Conservation (phyloP, 2,113 vertebrate genomes). For the Gymnorhina tibicen region DNA sequence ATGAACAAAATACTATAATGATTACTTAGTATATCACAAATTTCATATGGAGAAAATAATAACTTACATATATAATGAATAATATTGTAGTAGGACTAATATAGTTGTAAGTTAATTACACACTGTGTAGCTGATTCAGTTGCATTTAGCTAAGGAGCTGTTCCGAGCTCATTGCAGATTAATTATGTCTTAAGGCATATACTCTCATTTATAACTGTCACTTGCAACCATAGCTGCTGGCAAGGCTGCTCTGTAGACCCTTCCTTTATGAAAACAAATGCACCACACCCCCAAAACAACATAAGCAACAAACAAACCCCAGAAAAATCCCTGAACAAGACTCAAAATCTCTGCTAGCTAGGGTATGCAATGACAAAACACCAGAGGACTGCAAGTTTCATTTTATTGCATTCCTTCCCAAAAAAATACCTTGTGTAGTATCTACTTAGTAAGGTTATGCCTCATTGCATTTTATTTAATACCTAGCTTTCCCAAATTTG, state of each 20-base stretch:
- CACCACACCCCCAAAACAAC: background rate
- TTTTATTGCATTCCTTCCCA: background rate
- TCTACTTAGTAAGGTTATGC: background rate
- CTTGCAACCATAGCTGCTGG: background rate
- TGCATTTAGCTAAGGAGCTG: constrained; percentile 70
- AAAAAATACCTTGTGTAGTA: background rate
- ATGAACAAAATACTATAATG: constrained; percentile 51
- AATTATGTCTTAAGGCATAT: constrained; percentile 64
- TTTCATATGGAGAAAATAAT: constrained; percentile 64
- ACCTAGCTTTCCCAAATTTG: background rate
- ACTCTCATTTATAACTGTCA: constrained; percentile 58
- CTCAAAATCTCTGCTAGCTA: background rate
- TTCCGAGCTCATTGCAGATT: constrained; percentile 54
- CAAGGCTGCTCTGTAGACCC: background rate
- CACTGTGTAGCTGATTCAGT: constrained; percentile 67
- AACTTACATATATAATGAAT: constrained; percentile 66
- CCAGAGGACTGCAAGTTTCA: background rate
- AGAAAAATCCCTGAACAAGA: background rate
- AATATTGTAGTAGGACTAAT: constrained; percentile 65
- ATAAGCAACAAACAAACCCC: background rate
- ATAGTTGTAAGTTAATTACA: constrained; percentile 70
- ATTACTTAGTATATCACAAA: constrained; percentile 68
- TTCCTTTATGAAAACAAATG: background rate
- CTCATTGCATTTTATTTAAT: background rate
- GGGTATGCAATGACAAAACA: background rate